Conservation (phyloP, 1,140 invertebrate genomes). For the Pomacea maculata region DNA sequence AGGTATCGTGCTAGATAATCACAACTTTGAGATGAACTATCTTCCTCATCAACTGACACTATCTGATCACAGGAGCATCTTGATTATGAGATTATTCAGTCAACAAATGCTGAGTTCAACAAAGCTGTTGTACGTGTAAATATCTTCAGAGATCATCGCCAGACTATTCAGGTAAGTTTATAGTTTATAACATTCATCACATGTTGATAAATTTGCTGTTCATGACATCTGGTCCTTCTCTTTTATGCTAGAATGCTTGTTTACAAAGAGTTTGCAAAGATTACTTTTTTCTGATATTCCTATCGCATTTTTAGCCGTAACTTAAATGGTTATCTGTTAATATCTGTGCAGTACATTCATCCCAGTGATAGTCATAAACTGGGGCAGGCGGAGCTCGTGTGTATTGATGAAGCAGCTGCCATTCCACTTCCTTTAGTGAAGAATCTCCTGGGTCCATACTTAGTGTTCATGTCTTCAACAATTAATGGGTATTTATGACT, state of each 20-base stretch:
- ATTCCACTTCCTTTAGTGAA: slow-evolving; percentile 96
- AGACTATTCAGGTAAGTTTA: slow-evolving; percentile 87
- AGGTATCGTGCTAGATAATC: too few species aligned
- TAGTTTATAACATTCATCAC: neutral
- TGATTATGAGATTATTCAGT: slow-evolving; percentile 96
- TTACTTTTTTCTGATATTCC: too few species aligned
- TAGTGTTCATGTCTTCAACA: slow-evolving; percentile 96
- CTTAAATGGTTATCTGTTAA: too few species aligned
- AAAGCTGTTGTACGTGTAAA: slow-evolving; percentile 96
- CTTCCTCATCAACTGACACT: too few species aligned
- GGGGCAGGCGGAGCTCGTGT: slow-evolving; percentile 91
- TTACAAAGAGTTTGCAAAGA: neutral
- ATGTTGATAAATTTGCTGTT: neutral
- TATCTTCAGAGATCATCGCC: slow-evolving; percentile 88
- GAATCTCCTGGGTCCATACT: slow-evolving; percentile 87
- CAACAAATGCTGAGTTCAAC: slow-evolving; percentile 95
- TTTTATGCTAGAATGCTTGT: neutral
- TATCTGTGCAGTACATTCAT: slow-evolving; percentile 83
- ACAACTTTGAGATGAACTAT: too few species aligned
- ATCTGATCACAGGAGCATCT: slow-evolving; percentile 80
- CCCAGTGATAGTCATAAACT: slow-evolving; percentile 88
- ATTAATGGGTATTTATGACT: slow-evolving; percentile 80
- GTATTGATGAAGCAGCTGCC: slow-evolving; percentile 99
- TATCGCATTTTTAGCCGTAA: too few species aligned
- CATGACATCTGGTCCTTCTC: neutral